Conservation (phyloP, 2,888 invertebrate genomes). For the Eupithecia inturbata region DNA sequence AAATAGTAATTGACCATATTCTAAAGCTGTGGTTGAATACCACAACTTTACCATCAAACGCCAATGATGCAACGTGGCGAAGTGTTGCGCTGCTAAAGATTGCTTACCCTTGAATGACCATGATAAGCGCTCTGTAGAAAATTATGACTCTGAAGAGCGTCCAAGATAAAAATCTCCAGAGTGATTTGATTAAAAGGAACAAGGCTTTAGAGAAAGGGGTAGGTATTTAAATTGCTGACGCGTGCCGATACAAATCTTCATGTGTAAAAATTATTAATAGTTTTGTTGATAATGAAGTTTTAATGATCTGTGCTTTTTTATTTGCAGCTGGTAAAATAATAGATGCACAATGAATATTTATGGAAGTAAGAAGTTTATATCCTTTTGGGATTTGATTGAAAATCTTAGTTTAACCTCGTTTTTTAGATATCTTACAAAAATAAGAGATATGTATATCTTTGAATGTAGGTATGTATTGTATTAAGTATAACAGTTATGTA, state of each 20-base stretch:
- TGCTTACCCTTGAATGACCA: neutral
- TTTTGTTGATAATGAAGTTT: constrained; percentile 68
- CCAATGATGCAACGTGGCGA: neutral
- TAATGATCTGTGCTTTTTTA: constrained; percentile 59
- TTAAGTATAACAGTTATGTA: too few species aligned
- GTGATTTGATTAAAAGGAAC: constrained; percentile 83
- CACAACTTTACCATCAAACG: neutral
- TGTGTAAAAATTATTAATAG: constrained; percentile 73
- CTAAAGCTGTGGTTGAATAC: too few species aligned
- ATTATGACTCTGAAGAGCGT: constrained; percentile 13
- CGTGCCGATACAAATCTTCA: constrained; percentile 80
- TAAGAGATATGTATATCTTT: too few species aligned
- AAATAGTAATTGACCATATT: too few species aligned
- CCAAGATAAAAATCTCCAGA: constrained; percentile 67
- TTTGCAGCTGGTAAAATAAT: constrained; percentile 48
- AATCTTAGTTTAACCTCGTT: neutral
- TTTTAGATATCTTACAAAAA: too few species aligned
- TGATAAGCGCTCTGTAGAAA: constrained; percentile 1
- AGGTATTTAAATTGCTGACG: constrained; percentile 79
- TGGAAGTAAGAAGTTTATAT: neutral
- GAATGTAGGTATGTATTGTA: too few species aligned
- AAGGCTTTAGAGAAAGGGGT: constrained; percentile 74
- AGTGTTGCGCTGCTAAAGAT: neutral
- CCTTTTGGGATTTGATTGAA: neutral
- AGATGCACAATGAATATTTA: neutral